Evolutionary conservation across 2,797 vertebrate genomes (phyloP), one percentile per base, ranked within the genome.

Genomic region (Acomys russatus): DNA sequence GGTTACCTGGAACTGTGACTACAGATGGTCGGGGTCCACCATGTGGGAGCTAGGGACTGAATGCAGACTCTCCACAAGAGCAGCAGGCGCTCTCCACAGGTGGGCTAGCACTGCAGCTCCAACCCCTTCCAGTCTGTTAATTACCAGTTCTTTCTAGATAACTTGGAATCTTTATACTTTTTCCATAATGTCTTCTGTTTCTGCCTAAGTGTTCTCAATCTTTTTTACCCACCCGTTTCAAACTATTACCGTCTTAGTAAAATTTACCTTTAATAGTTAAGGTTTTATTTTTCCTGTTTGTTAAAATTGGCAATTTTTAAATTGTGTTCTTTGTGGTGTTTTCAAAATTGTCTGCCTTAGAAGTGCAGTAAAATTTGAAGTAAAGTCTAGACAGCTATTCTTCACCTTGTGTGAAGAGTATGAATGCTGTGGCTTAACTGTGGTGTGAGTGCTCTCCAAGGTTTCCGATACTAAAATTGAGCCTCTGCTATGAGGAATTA

Each of bases 261-360:
- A n/a, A 63, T 82, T 90, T 85, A 74, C 84, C n/a, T 92, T 51
- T 88, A 85, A 93, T 71, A 74, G 80, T 84, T 64, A 77, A 49
- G 0, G 6, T 78, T 78, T 80, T 79, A 94, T 95, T 92, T 28
- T 76, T 90, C 84, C 49, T 87, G 49, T 78, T 25, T 92, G 49
- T 15, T 94, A 17, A 35, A 8, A 87, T 78, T 94, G 74, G 15
- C 90, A n/a, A 20, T 59, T 93, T 95, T 94, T 92, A 64, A 92
- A 92, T 11, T 66, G 14, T 85, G 63, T 10, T 51, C 33, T 91
- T 94, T 82, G 64, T 90, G 33, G 14, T 84, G 78, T 73, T 93
- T 91, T 93, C n/a, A 92, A 30, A 92, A 68, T 77, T 85, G 51
- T 59, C 44, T 94, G 0, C n/a, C n/a, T n/a, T n/a, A n/a, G n/a